Base-by-base conservation (phyloP, 2,888 invertebrate species). In the Metellina segmentata region DNA sequence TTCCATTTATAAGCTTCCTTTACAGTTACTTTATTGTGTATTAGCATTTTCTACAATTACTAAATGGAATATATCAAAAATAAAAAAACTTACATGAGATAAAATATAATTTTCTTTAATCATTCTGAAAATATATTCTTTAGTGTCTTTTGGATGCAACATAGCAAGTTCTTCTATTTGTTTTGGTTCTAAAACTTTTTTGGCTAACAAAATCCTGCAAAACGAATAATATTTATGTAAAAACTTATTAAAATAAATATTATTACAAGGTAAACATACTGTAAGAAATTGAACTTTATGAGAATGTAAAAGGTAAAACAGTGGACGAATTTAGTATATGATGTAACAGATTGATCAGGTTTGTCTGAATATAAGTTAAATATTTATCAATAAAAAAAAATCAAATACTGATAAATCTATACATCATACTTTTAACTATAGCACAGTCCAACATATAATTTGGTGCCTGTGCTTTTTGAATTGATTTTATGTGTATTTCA, bases 81-180 rank as follows among this genome's bases (percentile, higher is more conserved):
- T 34, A 34, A 34, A 34, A n/a, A 61, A 70, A 94, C 94, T 93
- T 93, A 95, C 95, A 53, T 95, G 94, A 6, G 94, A 92, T 6
- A 96, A 96, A 51, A 96, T 94, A 93, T 96, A 96, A 94, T 97
- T 97, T 94, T 98, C 97, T 94, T 97, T 97, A 81, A 98, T 95
- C 93, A 99, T 95, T 93, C 96, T 97, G 95, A 98, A 98, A 0
- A 98, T 97, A 16, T 98, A 95, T 93, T 97, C 96, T 94, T 99
- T 99, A 2, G 98, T 97, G 95, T 98, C 98, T 95, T 99, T 99
- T 49, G 97, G 97, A 0, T 98, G 97, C 94, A 99, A 96, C 98
- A 99, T 98, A 0, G 98, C 98, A 93, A 97, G 95, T 94, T 98
- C 97, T 94, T 98, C 98, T 90, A 99, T 97, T 94, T 98, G 97